A percentile compares a stretch with the other conserved stretches of the same genome.
These are phyloP conservation scores for Manacus vitellinus DNA, from an alignment of 2,113 vertebrate species.

Conservation along the genomic window DNA sequence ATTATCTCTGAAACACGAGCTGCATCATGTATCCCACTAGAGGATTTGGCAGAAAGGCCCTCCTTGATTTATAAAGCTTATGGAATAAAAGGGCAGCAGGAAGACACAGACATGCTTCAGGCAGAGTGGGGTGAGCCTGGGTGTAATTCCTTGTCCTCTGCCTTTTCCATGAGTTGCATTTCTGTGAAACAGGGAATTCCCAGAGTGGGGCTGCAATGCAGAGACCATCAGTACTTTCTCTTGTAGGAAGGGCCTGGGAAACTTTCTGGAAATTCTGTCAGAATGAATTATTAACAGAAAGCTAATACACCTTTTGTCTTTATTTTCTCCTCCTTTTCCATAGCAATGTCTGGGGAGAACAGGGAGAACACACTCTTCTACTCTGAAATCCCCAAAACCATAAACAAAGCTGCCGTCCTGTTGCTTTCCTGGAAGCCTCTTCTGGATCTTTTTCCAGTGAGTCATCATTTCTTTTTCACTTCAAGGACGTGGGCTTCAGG, in stretches of 20 bases:
- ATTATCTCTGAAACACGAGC: neutral
- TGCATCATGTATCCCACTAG: neutral
- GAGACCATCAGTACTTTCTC: neutral
- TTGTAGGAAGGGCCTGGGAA: neutral
- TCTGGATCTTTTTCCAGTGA: conserved; percentile 83
- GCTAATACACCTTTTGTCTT: neutral
- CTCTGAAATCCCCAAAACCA: conserved; percentile 82
- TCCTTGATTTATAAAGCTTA: neutral
- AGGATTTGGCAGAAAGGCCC: neutral
- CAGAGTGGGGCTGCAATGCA: neutral
- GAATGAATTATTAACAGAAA: neutral
- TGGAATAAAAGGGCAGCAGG: neutral
- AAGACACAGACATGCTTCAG: neutral
- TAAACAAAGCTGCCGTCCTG: conserved; percentile 79
- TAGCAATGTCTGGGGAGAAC: conserved; percentile 85
- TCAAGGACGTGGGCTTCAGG: neutral
- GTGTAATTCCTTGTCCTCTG: neutral
- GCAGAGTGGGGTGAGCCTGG: neutral
- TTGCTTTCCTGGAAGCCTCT: conserved; percentile 85
- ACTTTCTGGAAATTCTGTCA: neutral
- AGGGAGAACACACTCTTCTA: conserved; percentile 86
- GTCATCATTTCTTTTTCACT: neutral
- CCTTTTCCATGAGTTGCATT: neutral
- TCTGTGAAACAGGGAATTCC: neutral
- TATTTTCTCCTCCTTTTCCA: neutral